Evolutionary conservation across 2,797 vertebrate species (phyloP).

Genomic region (Leptatherina wallacei): DNA sequence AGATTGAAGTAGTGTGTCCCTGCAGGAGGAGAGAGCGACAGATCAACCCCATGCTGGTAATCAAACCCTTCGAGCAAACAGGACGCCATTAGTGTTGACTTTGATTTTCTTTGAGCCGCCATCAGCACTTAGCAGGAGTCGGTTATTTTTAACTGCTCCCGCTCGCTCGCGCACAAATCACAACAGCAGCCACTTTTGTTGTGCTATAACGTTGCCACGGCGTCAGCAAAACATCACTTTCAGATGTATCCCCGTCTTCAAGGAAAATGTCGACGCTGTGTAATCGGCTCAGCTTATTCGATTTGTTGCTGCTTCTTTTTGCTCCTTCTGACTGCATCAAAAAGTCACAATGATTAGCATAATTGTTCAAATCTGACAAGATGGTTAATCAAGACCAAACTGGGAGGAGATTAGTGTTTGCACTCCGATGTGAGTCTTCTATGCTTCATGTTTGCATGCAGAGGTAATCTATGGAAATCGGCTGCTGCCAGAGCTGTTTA

Average conservation of each 20-base stretch:
- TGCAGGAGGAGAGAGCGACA: conserved; percentile 35
- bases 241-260: conserved; percentile 63
- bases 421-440: conserved; percentile 49
- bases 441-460: conserved; percentile 46
- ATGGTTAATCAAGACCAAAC: conserved; percentile 78
- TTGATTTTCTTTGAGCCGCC: conserved; percentile 55
- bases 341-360: conserved; percentile 72
- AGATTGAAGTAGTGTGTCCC: conserved; percentile 25
- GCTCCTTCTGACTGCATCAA: conserved; percentile 48
- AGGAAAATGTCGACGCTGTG: conserved; percentile 71
- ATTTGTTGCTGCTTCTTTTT: conserved; percentile 41
- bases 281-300: conserved; percentile 74
- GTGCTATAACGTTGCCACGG: conserved; percentile 39
- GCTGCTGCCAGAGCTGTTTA: conserved; percentile 41
- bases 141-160: conserved; percentile 48
- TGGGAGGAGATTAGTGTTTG: conserved; percentile 68
- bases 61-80: conserved; percentile 47
- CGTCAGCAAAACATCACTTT: conserved; percentile 57
- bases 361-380: conserved; percentile 77
- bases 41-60: conserved; percentile 58
- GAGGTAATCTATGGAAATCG: conserved; percentile 66
- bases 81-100: conserved; percentile 43
- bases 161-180: conserved; percentile 24
- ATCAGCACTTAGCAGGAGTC: conserved; percentile 22
- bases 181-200: conserved; percentile 34